phyloP scores from a whole-genome alignment of 2,888 invertebrate species.

The Phalangium opilio region DNA sequence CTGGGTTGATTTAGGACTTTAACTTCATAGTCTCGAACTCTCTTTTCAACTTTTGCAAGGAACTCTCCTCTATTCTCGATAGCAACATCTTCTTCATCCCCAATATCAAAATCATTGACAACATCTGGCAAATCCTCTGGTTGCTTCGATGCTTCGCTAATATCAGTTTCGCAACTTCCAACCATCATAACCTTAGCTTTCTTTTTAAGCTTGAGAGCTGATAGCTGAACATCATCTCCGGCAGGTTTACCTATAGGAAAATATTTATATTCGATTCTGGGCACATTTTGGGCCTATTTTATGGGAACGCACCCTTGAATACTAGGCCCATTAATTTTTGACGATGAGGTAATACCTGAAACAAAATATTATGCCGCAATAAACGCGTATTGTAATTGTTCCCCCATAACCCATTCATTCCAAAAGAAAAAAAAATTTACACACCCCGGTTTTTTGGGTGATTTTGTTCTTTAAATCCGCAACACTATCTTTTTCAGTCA shows the following conservation, averaged over 20 bases:
- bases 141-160: slow-evolving; percentile 61
- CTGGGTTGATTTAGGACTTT: slow-evolving; percentile 65
- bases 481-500: slow-evolving; percentile 62
- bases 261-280: too few species aligned
- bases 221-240: slow-evolving; percentile 58
- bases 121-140: slow-evolving; percentile 72
- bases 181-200: slow-evolving; percentile 93
- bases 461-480: slow-evolving; percentile 65
- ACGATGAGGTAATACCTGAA: slow-evolving; percentile 51
- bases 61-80: slow-evolving; percentile 46
- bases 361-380: too few species aligned
- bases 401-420: too few species aligned
- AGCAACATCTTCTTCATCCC: slow-evolving; percentile 60
- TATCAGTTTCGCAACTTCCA: slow-evolving; percentile 84
- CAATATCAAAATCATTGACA: slow-evolving; percentile 79
- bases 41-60: slow-evolving; percentile 47
- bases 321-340: slow-evolving; percentile 88
- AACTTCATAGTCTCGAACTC: slow-evolving; percentile 68
- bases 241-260: slow-evolving; percentile 61
- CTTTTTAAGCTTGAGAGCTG: slow-evolving; percentile 59
- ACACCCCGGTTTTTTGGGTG: slow-evolving; percentile 68
- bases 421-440: too few species aligned
- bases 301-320: slow-evolving; percentile 54
- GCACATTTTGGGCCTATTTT: too few species aligned
- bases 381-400: too few species aligned